phyloP scores from a whole-genome alignment of 2,888 invertebrate genomes.

The Dasysyrphus albostriatus region DNA sequence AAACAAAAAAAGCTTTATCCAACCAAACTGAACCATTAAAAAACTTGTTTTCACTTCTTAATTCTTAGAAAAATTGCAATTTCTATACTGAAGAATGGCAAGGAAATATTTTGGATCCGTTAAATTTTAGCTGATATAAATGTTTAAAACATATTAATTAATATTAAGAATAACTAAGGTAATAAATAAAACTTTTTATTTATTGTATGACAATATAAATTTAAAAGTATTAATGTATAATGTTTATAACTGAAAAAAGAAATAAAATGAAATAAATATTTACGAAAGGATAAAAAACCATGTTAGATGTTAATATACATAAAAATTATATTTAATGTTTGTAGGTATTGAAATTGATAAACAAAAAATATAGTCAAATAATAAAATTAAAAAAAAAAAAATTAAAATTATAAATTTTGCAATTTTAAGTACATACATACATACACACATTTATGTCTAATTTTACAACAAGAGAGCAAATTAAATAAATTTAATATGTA shows the following conservation, averaged over 20 bases:
- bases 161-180: constrained; percentile 20
- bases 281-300: constrained; percentile 47
- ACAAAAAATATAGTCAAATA: constrained; percentile 27
- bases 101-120: constrained; percentile 23
- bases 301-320: constrained; percentile 62
- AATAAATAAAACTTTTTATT: constrained; percentile 53
- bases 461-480: constrained; percentile 40
- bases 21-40: constrained; percentile 24
- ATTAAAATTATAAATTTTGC: constrained; percentile 54
- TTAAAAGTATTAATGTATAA: constrained; percentile 39
- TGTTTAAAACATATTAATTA: constrained; percentile 63
- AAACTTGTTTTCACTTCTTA: background rate
- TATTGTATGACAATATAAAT: constrained; percentile 75
- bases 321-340: constrained; percentile 65
- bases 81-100: background rate
- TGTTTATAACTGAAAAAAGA: constrained; percentile 42
- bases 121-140: constrained; percentile 54
- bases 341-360: constrained; percentile 65
- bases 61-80: background rate
- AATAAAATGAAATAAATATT: constrained; percentile 47
- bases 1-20: constrained; percentile 4
- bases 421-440: constrained; percentile 9
- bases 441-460: background rate
- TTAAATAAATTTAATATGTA: background rate
- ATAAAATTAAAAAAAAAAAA: background rate